phyloP scores from a whole-genome alignment of 2,797 vertebrate species.

The Buphagus erythrorhynchus region DNA sequence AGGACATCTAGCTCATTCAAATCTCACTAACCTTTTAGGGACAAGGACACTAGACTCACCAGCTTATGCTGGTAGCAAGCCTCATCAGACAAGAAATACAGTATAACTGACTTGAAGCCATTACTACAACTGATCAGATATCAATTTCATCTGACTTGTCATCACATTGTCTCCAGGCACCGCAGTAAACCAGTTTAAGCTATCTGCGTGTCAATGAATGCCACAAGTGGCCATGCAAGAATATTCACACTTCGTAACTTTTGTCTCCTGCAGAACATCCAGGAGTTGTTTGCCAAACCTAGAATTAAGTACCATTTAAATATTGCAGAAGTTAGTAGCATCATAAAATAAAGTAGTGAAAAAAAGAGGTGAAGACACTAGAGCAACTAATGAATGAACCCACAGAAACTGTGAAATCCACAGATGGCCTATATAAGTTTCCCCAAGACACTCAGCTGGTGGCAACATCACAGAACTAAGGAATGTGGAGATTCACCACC shows the following conservation, averaged over 20 bases:
- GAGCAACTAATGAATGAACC: background rate
- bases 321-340: background rate
- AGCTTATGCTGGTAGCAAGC: background rate
- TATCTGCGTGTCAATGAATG: background rate
- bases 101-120: background rate
- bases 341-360: background rate
- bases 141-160: background rate
- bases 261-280: background rate
- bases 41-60: background rate
- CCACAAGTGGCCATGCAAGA: background rate
- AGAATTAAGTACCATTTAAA: background rate
- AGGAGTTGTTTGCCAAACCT: background rate
- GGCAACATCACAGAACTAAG: background rate
- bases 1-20: background rate
- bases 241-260: background rate
- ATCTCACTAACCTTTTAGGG: background rate
- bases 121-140: background rate
- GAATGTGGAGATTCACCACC: background rate
- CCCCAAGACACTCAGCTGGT: background rate
- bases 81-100: background rate
- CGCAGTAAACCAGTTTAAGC: rapidly evolving
- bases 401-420: background rate
- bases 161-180: background rate
- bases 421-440: rapidly evolving
- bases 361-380: background rate